Evolutionary conservation across 2,888 invertebrate genomes (phyloP), one percentile per base, ranked within the genome.

Genomic region (Caenorhabditis japonica): DNA sequence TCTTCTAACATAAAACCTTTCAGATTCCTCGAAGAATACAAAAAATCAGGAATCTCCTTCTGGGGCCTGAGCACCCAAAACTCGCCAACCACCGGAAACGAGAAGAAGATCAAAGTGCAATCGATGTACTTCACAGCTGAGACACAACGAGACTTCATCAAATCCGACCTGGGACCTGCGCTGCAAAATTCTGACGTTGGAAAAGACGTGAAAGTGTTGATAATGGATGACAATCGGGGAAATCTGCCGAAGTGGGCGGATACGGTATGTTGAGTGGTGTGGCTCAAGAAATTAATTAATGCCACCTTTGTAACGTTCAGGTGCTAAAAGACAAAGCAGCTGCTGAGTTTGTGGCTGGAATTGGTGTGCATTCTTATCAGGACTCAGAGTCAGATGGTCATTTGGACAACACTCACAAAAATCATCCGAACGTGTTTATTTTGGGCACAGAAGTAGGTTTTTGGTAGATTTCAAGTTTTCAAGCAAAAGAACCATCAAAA

Each of bases 1-100:
- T 34, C 12, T 12, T 34, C 34, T 7, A 12, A 34, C 34, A 34
- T 12, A 49, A n/a, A 27, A 27, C 5, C 15, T 43, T 87, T 34
- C 81, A 92, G 92, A 87, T 94, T 94, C 89, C 88, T 95, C 33
- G 91, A 93, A 78, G 91, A 91, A 60, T 95, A 95, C 88, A 90
- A 91, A 66, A 90, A 91, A 36, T 88, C 91, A n/a, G 91, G 91
- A 19, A 80, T 90, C 12, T 59, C 81, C 8, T 87, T 91, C 43
- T 96, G 95, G 95, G 93, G 92, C 0, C 89, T 95, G 33, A 93
- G 94, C 0, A 92, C 93, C 0, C 93, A 94, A 30, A 95, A 95
- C 88, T 94, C 95, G 87, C 95, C 95, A 0, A 84, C 88, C 92
- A 33, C 87, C 72, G 89, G 89, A 0, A 75, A 83, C 23, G 74